A percentile compares a stretch with the other conserved stretches of the same genome.
phyloP scores from a whole-genome alignment of 2,888 invertebrate species.

The Antheraea assamensis region DNA sequence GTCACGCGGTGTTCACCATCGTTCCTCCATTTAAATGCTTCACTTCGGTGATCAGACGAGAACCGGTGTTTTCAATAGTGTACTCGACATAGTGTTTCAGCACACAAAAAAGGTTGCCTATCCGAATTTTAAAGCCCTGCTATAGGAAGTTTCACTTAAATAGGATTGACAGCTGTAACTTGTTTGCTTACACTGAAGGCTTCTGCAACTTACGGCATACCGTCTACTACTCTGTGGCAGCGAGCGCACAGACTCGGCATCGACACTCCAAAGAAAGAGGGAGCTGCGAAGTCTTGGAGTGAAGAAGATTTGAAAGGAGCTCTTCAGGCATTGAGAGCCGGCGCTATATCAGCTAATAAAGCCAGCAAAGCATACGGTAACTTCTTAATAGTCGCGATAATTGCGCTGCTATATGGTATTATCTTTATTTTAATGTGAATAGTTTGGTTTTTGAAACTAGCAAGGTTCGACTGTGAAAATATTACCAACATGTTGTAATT shows the following conservation, averaged over 20 bases:
- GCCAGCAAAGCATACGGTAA: slow-evolving; percentile 93
- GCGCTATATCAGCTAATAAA: slow-evolving; percentile 94
- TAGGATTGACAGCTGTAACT: no score
- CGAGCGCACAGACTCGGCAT: slow-evolving; percentile 94
- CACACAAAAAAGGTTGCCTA: no score
- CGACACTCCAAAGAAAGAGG: slow-evolving; percentile 95
- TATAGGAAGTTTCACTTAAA: no score
- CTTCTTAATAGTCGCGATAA: not conserved
- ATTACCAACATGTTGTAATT: no score
- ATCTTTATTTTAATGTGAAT: not conserved
- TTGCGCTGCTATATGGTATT: not conserved
- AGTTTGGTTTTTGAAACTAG: no score
- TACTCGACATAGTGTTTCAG: no score
- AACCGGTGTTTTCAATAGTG: no score
- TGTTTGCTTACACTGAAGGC: slow-evolving; percentile 67
- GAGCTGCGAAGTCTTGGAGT: slow-evolving; percentile 93
- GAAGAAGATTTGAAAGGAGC: slow-evolving; percentile 92
- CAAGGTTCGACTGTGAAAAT: no score
- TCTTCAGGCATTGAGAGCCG: slow-evolving; percentile 90
- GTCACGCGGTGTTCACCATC: slow-evolving; percentile 64
- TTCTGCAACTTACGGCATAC: slow-evolving; percentile 92
- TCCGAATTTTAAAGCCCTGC: no score
- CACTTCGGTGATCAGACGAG: no score
- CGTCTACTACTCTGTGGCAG: slow-evolving; percentile 95
- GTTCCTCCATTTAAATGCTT: no score